These are phyloP conservation scores for Orchestia grillus DNA, from an alignment of 1,140 invertebrate genomes.

Conservation along the genomic window DNA sequence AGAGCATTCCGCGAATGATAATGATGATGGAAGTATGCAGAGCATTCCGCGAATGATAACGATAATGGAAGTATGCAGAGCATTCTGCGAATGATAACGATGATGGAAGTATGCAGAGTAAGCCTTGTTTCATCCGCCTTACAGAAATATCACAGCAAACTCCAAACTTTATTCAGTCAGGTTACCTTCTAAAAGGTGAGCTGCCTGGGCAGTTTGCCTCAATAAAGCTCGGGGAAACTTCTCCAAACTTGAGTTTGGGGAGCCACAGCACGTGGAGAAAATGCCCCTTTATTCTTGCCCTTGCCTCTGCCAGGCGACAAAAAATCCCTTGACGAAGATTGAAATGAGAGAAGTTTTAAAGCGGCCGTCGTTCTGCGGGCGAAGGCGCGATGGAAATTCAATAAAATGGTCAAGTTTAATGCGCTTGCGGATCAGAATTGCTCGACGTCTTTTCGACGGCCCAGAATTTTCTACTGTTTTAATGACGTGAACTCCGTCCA, in stretches of 20 bases:
- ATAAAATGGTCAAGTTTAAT: background rate
- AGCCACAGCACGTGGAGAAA: background rate
- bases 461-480: background rate
- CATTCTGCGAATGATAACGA: no score
- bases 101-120: no score
- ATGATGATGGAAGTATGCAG: no score
- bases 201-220: background rate
- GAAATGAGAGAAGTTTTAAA: constrained; percentile 31
- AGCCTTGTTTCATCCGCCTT: background rate
- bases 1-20: no score
- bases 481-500: background rate
- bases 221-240: background rate
- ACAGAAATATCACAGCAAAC: background rate
- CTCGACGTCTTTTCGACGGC: background rate
- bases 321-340: constrained; percentile 43
- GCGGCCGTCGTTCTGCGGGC: constrained; percentile 15
- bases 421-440: background rate
- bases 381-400: constrained; percentile 13
- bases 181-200: background rate
- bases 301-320: background rate
- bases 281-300: background rate
- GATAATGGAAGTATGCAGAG: no score
- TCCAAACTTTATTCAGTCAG: background rate
- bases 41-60: no score
- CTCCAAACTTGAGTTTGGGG: background rate